Evolutionary conservation across 2,797 vertebrate species (phyloP), one percentile per base, ranked within the genome.

Genomic region (Merluccius polli): DNA sequence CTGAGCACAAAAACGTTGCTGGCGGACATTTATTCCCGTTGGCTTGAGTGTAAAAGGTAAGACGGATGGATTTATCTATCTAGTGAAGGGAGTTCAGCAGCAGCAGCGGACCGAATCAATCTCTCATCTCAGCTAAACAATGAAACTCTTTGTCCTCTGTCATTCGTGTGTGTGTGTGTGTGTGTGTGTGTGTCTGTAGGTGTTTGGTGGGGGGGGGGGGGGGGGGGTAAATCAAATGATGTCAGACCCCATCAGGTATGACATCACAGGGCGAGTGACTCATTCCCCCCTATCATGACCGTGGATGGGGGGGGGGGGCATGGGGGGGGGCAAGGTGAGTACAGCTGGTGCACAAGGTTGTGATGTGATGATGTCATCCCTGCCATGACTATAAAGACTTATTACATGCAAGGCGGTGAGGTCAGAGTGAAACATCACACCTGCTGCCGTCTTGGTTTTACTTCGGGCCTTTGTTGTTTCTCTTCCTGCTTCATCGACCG

Each of bases 331-430:
- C 72, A 75, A 85, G 81, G 85, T 87, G 88, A 86, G 30, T 65
- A 1, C 79, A 81, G 79, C 81, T 81, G 84, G 16, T 10, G 36
- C 0, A 29, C 74, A 69, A 80, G 77, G 83, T 82, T 72, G 73
- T 32, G 29, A 36, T 27, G 32, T 89, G 87, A 88, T 32, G 27
- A 88, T 32, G 27, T 89, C 87, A 86, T 44, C 72, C 10, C 71
- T 70, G 44, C 80, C 79, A 79, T 74, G 27, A 63, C 71, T 2
- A 24, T 21, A 13, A 73, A 36, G 48, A 68, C 7, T 7, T 59
- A n/a, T 27, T 1, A 16, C 27, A 29, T 21, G 41, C 0, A 6
- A 2, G 0, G 70, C 0, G 73, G 30, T 89, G 87, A 89, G 79
- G 75, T 87, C 87, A 87, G 70, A 75, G 29, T 44, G 65, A 11